These are phyloP conservation scores for Drosophila mimetica DNA, from an alignment of 2,888 invertebrate species.

Conservation along the genomic window DNA sequence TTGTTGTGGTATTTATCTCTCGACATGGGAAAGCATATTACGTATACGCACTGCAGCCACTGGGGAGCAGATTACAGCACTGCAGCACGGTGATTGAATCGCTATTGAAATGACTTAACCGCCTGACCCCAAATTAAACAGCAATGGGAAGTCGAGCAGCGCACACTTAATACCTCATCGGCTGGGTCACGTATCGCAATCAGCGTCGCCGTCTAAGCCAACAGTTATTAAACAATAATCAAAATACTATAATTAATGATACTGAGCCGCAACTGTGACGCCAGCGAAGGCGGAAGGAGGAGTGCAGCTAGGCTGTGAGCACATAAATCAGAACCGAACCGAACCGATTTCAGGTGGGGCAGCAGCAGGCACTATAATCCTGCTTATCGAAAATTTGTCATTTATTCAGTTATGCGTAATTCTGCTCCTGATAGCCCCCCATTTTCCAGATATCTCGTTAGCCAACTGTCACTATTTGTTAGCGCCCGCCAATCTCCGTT, in stretches of 20 bases:
- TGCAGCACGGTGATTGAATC: slow-evolving; percentile 11
- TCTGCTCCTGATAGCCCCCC: slow-evolving; percentile 31
- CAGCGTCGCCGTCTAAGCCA: slow-evolving; percentile 42
- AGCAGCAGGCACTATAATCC: slow-evolving; percentile 58
- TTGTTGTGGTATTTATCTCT: slow-evolving; percentile 16
- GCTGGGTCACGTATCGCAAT: slow-evolving; percentile 31
- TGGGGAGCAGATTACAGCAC: slow-evolving; percentile 22
- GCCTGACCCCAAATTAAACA: slow-evolving; percentile 64
- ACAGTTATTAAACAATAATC: slow-evolving; percentile 66
- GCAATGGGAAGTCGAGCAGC: slow-evolving; percentile 43
- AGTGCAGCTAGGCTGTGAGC: slow-evolving; percentile 19
- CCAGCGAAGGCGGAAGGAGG: slow-evolving; percentile 25
- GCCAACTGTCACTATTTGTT: slow-evolving; percentile 78
- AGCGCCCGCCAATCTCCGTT: slow-evolving; percentile 49
- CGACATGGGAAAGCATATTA: slow-evolving; percentile 13
- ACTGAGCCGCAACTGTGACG: slow-evolving; percentile 25
- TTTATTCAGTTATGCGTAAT: slow-evolving; percentile 57
- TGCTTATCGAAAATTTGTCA: slow-evolving; percentile 54
- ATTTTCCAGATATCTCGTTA: slow-evolving; percentile 65
- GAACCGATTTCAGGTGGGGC: slow-evolving; percentile 33
- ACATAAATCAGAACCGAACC: slow-evolving; percentile 27
- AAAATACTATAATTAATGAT: slow-evolving; percentile 72
- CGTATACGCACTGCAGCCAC: slow-evolving; percentile 47
- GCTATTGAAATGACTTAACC: slow-evolving; percentile 20
- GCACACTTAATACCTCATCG: slow-evolving; percentile 28